Evolutionary conservation across 2,113 vertebrate genomes (phyloP).

Genomic region (Dipodomys spectabilis): DNA sequence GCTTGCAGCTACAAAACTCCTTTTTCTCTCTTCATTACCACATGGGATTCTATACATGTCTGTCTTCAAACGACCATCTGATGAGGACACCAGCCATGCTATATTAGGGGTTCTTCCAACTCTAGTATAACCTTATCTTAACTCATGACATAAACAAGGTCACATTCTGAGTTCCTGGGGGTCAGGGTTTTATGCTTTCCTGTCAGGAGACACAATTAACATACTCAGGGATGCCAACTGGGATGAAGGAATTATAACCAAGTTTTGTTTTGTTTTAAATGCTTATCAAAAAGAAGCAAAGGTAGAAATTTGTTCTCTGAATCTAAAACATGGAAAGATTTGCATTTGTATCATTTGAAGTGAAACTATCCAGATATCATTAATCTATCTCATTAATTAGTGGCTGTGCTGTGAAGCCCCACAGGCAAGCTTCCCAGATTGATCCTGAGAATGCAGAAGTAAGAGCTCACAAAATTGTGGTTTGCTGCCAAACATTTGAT

Average conservation of each 20-base stretch:
- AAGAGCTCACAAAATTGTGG: not conserved
- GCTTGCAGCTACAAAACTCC: no score
- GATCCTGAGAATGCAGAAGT: not conserved
- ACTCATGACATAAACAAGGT: not conserved
- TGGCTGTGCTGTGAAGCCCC: not conserved
- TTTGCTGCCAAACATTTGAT: not conserved
- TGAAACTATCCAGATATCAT: not conserved
- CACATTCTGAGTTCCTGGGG: not conserved
- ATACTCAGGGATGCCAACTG: not conserved
- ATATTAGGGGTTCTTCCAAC: not conserved
- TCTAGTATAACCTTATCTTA: not conserved
- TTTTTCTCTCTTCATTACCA: no score
- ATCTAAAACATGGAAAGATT: slow-evolving; percentile 17
- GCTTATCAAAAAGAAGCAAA: not conserved
- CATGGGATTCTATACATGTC: no score
- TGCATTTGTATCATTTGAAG: not conserved
- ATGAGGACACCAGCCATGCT: not conserved
- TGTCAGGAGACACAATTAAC: not conserved
- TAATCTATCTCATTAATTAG: not conserved
- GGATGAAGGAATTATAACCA: not conserved
- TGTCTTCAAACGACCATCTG: not conserved
- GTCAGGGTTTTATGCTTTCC: not conserved
- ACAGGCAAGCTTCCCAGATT: not conserved
- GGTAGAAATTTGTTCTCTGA: not conserved
- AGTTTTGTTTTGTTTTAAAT: not conserved